Conservation (phyloP, 2,797 vertebrate genomes). For the Acanthis flammea region DNA sequence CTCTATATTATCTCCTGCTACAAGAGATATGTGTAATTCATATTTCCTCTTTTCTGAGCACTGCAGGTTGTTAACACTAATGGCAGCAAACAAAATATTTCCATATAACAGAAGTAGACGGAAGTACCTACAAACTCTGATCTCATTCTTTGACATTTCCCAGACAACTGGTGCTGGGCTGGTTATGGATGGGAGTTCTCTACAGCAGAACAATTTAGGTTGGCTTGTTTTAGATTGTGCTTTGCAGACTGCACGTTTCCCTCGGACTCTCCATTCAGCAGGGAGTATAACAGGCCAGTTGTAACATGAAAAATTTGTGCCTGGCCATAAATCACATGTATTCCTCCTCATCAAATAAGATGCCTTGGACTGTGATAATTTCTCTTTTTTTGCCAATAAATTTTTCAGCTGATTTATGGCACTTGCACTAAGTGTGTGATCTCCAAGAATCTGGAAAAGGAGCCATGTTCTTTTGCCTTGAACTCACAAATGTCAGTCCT, state of each 20-base stretch:
- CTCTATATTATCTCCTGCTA: neutral
- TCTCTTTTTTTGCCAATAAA: neutral
- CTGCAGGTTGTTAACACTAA: neutral
- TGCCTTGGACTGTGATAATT: neutral
- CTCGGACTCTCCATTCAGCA: neutral
- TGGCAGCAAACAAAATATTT: neutral
- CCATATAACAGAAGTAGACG: neutral
- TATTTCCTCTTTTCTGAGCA: neutral
- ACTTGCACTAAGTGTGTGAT: neutral
- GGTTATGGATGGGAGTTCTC: neutral
- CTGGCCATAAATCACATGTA: neutral
- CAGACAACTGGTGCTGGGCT: neutral
- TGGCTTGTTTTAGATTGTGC: neutral
- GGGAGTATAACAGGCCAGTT: neutral
- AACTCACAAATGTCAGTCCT: neutral
- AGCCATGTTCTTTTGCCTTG: neutral
- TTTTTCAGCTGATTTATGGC: conserved; percentile 29
- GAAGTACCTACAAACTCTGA: neutral
- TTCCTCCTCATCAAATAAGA: neutral
- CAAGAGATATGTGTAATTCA: neutral
- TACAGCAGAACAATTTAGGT: neutral
- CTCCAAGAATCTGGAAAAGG: conserved; percentile 25
- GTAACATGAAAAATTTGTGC: neutral
- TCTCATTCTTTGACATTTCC: neutral
- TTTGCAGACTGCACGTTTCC: neutral